Evolutionary conservation across 2,888 invertebrate species (phyloP), one percentile per base, ranked within the genome.

Genomic region (Saturnia pavonia): DNA sequence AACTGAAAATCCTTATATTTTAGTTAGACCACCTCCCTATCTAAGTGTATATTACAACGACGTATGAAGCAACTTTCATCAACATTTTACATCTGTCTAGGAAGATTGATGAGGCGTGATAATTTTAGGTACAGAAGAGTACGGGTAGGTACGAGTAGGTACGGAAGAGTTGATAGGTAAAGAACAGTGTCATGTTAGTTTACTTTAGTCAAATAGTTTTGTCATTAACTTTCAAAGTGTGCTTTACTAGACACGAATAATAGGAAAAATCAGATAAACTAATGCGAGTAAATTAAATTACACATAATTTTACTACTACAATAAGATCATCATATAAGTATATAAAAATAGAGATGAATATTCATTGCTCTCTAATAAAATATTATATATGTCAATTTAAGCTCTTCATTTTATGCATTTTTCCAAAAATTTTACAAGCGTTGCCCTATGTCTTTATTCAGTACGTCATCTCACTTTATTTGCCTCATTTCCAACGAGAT

Each of bases 401-500:
- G 14, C 3, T 14, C 8, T 45, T 45, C n/a, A n/a, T 40, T 40
- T 40, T n/a, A 34, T 2, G 9, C n/a, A 65, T 9, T 40, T 65
- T 63, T 63, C 14, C 60, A 63, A n/a, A 34, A 1, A 27, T 63
- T 27, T 65, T 40, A 86, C 88, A 85, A 85, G 85, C 81, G 83
- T 80, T 82, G 74, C 80, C 73, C 83, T 80, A 82, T 76, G 74
- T 9, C 68, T 22, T 51, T 43, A 45, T 27, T 79, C 77, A 79
- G 76, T 77, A 79, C 80, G 73, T 81, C 80, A 82, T 80, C 83
- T 85, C 83, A 82, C 84, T 88, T 86, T 88, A 88, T 90, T 90
- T 89, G 85, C 85, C 85, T 88, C 85, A 86, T 87, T 88, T 87
- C 83, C 80, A 85, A 85, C 86, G 81, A 85, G 83, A 85, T 83